Evolutionary conservation across 2,113 vertebrate genomes (phyloP), one percentile per base, ranked within the genome.

Genomic region (Telmatochromis bifrenatus): DNA sequence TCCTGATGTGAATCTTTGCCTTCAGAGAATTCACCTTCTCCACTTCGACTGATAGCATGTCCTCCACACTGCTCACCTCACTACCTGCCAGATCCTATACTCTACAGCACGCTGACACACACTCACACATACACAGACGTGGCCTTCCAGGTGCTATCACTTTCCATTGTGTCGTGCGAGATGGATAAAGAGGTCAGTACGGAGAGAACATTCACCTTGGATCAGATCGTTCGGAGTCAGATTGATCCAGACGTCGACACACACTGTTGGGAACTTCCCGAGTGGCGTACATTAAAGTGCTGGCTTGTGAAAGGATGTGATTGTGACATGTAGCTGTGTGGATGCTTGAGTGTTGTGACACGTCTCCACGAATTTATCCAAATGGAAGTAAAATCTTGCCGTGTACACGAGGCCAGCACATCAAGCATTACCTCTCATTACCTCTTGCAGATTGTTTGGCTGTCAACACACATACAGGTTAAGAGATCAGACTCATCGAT

Each of bases 151-250:
- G 56, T 87, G 84, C 81, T 80, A 83, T 86, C 88, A 60, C 45
- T 65, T 90, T 82, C 51, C 62, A 82, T 89, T 83, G 45, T 56
- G 3, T 37, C 9, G 47, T 86, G 54, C 80, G 33, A 91, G 87
- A 90, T 87, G 56, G 73, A 87, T 85, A 87, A 86, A 81, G 77
- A 65, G 88, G 75, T 91, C 55, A 89, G 37, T 39, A 11, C 58
- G 65, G 33, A 82, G 68, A 60, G 70, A 91, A 84, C 88, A 73
- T 83, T 95, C 89, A 84, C 87, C 89, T 73, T 13, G 28, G 45
- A 88, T 94, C 56, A 87, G 54, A 87, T 88, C 47, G 39, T 54
- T 17, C 13, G 2, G 53, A 84, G 60, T 28, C 58, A 56, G 37
- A 83, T 62, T 19, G 23, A 88, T 51, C 88, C 68, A 65, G 83